Evolutionary conservation across 2,888 invertebrate species (phyloP).

Genomic region (Pogonocherus hispidulus): DNA sequence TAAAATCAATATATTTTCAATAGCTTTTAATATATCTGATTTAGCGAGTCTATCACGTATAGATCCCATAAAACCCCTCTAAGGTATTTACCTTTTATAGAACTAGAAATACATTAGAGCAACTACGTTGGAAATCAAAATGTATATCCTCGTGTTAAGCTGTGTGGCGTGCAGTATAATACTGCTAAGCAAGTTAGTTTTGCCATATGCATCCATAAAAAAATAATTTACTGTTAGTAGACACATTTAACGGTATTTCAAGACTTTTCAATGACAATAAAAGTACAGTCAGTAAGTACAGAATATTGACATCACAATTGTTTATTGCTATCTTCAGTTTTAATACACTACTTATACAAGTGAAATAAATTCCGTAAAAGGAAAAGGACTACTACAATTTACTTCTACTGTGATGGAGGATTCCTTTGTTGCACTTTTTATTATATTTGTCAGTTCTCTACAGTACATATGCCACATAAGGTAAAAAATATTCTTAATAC

Average conservation of each 20-base stretch:
- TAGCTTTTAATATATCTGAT: no score
- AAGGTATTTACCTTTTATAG: background rate
- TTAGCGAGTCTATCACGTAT: background rate
- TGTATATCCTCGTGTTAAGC: background rate
- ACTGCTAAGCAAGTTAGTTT: background rate
- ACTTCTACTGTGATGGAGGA: no score
- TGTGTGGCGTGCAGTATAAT: background rate
- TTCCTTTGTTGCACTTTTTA: no score
- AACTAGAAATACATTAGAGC: constrained; percentile 2
- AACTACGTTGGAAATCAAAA: background rate
- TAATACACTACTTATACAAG: background rate
- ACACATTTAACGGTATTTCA: no score
- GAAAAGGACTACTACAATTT: no score
- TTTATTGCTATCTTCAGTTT: background rate
- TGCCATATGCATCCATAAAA: background rate
- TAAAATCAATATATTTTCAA: no score
- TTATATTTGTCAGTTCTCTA: no score
- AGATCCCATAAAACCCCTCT: background rate
- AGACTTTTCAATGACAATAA: no score
- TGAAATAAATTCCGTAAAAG: background rate
- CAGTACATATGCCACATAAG: no score
- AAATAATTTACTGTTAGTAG: no score
- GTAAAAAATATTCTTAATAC: no score
- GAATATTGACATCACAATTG: background rate
- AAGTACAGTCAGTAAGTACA: no score